These are phyloP conservation scores for Antedon bifida DNA, from an alignment of 35 echinoderm and acorn worm genomes.

Conservation along the genomic window DNA sequence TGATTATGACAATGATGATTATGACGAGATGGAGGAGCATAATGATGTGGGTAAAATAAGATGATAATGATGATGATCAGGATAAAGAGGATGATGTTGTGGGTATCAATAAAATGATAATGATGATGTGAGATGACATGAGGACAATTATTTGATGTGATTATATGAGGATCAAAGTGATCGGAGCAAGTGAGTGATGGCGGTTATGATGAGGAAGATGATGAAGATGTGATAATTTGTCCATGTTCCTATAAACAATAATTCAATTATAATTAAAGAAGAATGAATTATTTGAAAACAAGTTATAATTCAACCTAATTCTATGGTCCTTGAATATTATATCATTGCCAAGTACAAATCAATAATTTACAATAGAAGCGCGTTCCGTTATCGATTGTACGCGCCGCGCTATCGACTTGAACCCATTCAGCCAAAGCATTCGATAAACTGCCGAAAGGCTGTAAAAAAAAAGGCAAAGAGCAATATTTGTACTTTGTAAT, in stretches of 20 bases:
- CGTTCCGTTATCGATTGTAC: neutral
- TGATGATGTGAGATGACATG: no score
- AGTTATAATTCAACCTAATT: neutral
- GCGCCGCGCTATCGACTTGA: neutral
- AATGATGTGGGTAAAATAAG: neutral
- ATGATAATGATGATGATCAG: neutral
- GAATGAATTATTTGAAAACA: neutral
- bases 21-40: conserved; percentile 2
- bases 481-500: neutral
- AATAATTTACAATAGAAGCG: neutral
- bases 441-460: neutral
- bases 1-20: conserved; percentile 16
- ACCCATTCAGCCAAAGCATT: neutral
- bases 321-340: neutral
- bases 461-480: neutral
- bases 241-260: no score
- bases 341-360: neutral
- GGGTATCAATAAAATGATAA: neutral
- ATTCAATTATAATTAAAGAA: no score
- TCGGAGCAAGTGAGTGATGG: no score
- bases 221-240: no score
- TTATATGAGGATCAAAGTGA: no score
- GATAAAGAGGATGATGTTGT: neutral
- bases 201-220: no score
- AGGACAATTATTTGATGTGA: no score